phyloP scores from a whole-genome alignment of 1,140 invertebrate genomes.

The Lordiphosa stackelbergi region DNA sequence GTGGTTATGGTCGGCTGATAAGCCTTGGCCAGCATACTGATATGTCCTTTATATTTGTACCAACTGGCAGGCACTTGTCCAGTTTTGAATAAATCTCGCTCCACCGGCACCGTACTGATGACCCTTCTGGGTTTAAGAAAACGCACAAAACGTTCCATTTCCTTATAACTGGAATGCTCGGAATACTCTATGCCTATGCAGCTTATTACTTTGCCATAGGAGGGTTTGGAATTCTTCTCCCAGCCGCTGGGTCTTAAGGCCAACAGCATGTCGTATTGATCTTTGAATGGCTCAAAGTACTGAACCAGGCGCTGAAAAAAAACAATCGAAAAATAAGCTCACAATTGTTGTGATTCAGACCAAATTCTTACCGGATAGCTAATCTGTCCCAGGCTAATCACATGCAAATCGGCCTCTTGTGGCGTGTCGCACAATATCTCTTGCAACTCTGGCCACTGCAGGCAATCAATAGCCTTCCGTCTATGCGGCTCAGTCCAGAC shows the following conservation, averaged over 20 bases:
- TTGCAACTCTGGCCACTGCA: conserved; percentile 42
- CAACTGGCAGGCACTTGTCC: conserved; percentile 50
- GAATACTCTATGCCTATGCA: conserved; percentile 71
- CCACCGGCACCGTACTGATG: conserved; percentile 65
- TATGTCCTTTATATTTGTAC: conserved; percentile 50
- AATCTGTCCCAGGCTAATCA: conserved; percentile 56
- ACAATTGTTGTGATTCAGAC: background rate
- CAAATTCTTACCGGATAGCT: conserved; percentile 50
- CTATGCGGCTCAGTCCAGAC: conserved; percentile 79
- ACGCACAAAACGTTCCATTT: conserved; percentile 69
- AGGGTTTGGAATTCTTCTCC: conserved; percentile 67
- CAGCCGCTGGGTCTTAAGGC: conserved; percentile 70
- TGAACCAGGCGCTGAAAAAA: conserved; percentile 47
- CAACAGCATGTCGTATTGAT: conserved; percentile 58
- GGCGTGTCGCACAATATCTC: conserved; percentile 42
- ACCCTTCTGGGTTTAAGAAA: conserved; percentile 65
- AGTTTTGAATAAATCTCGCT: conserved; percentile 49
- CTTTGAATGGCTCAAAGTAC: conserved; percentile 49
- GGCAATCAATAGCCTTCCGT: conserved; percentile 48
- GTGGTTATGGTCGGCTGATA: conserved; percentile 52
- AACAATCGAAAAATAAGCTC: background rate
- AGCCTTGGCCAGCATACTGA: conserved; percentile 31
- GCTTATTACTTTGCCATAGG: conserved; percentile 63
- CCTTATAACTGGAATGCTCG: conserved; percentile 72
- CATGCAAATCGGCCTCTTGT: conserved; percentile 55